Base-by-base conservation (phyloP, 2,797 vertebrate genomes). In the Mormyrus proboscirostris region DNA sequence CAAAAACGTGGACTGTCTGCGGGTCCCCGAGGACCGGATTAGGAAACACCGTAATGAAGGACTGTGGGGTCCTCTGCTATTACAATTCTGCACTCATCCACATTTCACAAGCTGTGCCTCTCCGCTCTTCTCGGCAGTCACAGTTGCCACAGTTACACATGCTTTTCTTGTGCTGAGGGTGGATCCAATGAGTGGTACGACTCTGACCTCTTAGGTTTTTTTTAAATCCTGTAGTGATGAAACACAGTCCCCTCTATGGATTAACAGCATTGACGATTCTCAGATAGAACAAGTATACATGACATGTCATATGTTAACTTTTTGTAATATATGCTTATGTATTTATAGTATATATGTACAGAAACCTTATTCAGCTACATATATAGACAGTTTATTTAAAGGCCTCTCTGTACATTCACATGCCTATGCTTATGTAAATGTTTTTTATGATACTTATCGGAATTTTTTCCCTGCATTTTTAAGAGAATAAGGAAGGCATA, bases 91-190 rank as follows among this genome's bases (percentile, higher is more conserved):
- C 92, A 91, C 97, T 97, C 91, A 98, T 94, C 98, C 98, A 99
- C 94, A 99, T 98, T 95, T 99, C 99, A 89, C 98, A 99, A 14
- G 98, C 98, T 76, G 99, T 99, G 92, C 98, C 98, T 12, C 97
- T 98, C 98, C 98, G 99, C 93, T 97, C 98, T 1, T 98, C 97
- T 98, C 98, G 98, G 96, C 98, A 99, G 90, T 99, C 98, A 89
- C 98, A 99, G 95, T 95, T 98, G 93, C 98, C 98, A 88, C 98
- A 99, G 94, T 92, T 99, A 95, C 98, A 99, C 93, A 98, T 89
- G 69, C 98, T 98, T 99, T 99, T 92, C 98, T 98, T 99, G 96
- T 33, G 29, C 91, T 90, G 92, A 94, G 53, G 94, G 91, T 89
- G 93, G 91, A 95, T 93, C 91, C 91, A 92, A 93, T 92, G 90